Percentiles rank a stretch among this genome's conserved stretches.
phyloP scores from a whole-genome alignment of 1,140 invertebrate species.

The Mylabris phalerata region DNA sequence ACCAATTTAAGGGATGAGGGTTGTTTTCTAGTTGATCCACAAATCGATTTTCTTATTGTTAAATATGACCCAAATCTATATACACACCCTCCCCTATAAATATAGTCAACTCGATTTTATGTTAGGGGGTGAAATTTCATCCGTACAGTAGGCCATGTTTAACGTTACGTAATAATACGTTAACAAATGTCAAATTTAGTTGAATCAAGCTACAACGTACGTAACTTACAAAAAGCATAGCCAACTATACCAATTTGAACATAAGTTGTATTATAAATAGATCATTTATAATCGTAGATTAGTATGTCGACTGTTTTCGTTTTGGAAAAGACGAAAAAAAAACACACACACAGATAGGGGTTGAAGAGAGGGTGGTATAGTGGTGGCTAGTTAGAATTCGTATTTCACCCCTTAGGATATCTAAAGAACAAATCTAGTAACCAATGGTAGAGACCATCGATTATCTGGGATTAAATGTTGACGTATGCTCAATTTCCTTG shows the following conservation, averaged over 20 bases:
- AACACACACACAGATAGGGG: neutral
- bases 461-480: slow-evolving; percentile 5
- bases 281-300: slow-evolving; percentile 16
- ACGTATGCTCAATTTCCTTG: neutral
- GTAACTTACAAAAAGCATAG: no score
- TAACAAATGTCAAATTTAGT: neutral
- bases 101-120: neutral
- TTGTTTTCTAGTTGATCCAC: neutral
- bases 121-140: no score
- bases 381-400: no score
- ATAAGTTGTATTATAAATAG: no score
- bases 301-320: neutral
- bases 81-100: slow-evolving; percentile 3
- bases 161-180: no score
- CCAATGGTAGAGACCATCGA: neutral
- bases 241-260: no score
- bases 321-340: no score
- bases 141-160: no score
- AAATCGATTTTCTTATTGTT: neutral
- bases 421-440: slow-evolving; percentile 5
- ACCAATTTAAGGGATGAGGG: no score
- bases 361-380: no score
- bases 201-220: no score
- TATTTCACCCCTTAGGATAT: neutral
- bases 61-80: slow-evolving; percentile 1